phyloP scores from a whole-genome alignment of 2,888 invertebrate genomes.

The Argyresthia albistria region DNA sequence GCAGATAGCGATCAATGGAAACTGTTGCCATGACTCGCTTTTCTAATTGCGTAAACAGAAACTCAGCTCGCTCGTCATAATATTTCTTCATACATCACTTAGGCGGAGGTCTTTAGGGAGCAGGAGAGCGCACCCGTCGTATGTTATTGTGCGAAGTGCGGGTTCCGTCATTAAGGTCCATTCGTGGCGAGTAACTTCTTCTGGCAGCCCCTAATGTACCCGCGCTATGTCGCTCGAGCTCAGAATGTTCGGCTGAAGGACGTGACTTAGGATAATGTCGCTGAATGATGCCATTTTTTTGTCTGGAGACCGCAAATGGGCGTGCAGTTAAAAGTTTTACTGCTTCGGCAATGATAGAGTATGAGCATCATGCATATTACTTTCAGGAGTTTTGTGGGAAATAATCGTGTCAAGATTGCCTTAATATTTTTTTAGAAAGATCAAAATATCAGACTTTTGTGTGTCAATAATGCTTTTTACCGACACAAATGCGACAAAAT shows the following conservation, averaged over 20 bases:
- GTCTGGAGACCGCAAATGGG: background rate
- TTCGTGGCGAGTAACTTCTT: conserved; percentile 43
- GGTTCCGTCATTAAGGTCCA: conserved; percentile 50
- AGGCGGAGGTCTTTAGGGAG: conserved; percentile 30
- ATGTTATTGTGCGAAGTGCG: conserved; percentile 34
- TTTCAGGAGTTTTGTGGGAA: too few species aligned
- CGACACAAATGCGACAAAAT: too few species aligned
- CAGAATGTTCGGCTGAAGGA: too few species aligned
- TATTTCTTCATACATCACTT: conserved; percentile 1
- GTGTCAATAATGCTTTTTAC: too few species aligned
- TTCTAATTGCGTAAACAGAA: too few species aligned
- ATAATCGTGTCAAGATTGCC: too few species aligned
- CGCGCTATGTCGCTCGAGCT: conserved; percentile 11
- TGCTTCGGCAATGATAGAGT: too few species aligned
- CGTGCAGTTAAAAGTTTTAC: too few species aligned
- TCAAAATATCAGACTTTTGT: too few species aligned
- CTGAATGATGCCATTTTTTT: background rate
- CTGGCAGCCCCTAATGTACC: conserved; percentile 27
- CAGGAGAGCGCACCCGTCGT: conserved; percentile 32
- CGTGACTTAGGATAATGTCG: background rate
- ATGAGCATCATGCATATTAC: too few species aligned
- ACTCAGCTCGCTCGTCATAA: background rate
- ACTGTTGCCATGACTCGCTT: background rate
- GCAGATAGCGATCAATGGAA: background rate
- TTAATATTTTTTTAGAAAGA: too few species aligned